A percentile compares a stretch with the other conserved stretches of the same genome.
Evolutionary conservation across 2,113 vertebrate genomes (phyloP).

Genomic region (Hyaena hyaena): DNA sequence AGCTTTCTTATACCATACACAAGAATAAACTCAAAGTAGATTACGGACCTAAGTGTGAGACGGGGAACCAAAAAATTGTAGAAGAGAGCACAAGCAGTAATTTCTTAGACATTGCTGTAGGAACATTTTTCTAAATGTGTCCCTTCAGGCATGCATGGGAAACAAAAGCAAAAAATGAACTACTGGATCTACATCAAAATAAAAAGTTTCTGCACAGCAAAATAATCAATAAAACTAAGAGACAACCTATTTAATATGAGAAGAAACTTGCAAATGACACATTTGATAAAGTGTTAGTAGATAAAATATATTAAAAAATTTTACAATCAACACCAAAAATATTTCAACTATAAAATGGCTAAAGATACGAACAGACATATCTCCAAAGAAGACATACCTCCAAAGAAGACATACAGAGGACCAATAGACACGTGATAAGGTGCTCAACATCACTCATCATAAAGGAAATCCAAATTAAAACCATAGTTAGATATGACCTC

Average conservation of each 20-base stretch:
- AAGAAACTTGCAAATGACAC: not conserved
- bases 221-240: not conserved
- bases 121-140: not conserved
- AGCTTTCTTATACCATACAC: not conserved
- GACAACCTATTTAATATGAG: not conserved
- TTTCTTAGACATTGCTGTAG: not conserved
- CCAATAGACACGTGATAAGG: not conserved
- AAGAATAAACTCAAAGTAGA: not conserved
- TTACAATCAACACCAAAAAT: not conserved
- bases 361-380: not conserved
- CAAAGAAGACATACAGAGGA: not conserved
- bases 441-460: not conserved
- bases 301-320: not conserved
- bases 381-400: not conserved
- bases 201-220: not conserved
- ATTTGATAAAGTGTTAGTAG: not conserved
- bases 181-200: not conserved
- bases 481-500: not conserved
- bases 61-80: not conserved
- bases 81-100: not conserved
- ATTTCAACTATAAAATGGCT: not conserved
- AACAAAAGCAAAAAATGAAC: not conserved
- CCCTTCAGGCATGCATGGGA: not conserved
- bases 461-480: not conserved
- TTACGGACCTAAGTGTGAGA: not conserved